Evolutionary conservation across 2,113 vertebrate species (phyloP).

Genomic region (Oriolus oriolus): DNA sequence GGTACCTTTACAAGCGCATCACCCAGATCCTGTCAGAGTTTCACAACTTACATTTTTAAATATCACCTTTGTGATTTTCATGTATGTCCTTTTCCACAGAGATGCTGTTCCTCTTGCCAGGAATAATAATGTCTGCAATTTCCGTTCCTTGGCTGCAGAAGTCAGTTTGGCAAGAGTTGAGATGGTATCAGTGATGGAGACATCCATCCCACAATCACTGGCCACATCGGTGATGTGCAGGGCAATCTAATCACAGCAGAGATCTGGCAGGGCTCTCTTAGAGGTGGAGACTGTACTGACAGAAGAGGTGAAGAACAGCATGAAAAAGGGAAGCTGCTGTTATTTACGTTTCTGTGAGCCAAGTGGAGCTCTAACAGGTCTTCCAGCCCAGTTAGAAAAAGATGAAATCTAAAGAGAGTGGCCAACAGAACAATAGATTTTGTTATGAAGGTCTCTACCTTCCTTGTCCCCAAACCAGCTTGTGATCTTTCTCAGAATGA

Average conservation of each 20-base stretch:
- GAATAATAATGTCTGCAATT: not conserved
- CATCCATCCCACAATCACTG: not conserved
- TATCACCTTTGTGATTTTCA: not conserved
- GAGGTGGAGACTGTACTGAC: not conserved
- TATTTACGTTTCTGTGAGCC: not conserved
- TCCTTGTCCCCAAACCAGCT: not conserved
- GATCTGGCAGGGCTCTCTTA: not conserved
- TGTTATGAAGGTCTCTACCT: not conserved
- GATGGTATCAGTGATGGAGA: not conserved
- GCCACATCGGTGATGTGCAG: not conserved
- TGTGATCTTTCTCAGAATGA: not conserved
- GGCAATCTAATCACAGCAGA: not conserved
- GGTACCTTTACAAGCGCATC: not conserved
- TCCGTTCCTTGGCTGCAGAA: not conserved
- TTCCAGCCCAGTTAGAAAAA: not conserved
- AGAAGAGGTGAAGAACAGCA: not conserved
- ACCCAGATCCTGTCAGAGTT: not conserved
- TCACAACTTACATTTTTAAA: not conserved
- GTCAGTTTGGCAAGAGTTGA: not conserved
- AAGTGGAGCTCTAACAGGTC: not conserved
- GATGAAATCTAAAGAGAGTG: not conserved
- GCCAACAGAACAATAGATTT: not conserved
- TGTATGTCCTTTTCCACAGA: not conserved
- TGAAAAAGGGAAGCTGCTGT: not conserved
- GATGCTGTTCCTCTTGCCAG: not conserved